phyloP scores from a whole-genome alignment of 2,797 vertebrate genomes.

The Trachurus trachurus region DNA sequence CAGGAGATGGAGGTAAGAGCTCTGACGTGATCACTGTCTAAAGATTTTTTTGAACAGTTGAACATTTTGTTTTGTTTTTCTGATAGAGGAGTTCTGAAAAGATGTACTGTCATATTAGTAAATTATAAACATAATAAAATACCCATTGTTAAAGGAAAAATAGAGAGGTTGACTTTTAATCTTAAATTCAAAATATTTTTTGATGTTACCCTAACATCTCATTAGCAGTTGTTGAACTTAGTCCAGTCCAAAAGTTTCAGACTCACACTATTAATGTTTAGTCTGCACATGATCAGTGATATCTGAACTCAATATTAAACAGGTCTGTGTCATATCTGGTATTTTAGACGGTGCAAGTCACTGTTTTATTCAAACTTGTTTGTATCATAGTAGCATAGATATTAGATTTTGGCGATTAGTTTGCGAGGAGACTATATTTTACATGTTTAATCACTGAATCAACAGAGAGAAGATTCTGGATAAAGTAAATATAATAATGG shows the following conservation, averaged over 20 bases:
- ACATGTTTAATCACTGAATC: background rate
- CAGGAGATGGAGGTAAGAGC: conserved; percentile 79
- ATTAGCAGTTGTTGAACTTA: too few relatives aligned
- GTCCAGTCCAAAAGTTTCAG: too few relatives aligned
- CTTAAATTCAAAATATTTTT: too few relatives aligned
- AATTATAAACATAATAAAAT: background rate
- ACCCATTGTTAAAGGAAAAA: too few relatives aligned
- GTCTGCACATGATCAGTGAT: too few relatives aligned
- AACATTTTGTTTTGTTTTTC: background rate
- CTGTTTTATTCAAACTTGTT: too few relatives aligned
- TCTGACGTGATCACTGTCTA: background rate
- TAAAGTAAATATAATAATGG: background rate
- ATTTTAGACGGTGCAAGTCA: too few relatives aligned
- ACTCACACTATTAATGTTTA: too few relatives aligned
- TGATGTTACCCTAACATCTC: too few relatives aligned
- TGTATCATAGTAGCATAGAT: background rate
- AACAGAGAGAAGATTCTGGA: background rate
- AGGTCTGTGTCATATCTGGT: too few relatives aligned
- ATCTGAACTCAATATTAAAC: too few relatives aligned
- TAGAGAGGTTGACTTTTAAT: too few relatives aligned
- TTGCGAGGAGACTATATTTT: background rate
- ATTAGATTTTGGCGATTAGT: background rate
- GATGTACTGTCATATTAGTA: background rate
- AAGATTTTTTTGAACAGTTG: background rate
- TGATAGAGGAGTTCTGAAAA: background rate